Evolutionary conservation across 2,888 invertebrate genomes (phyloP).

Genomic region (Agrilus mali): DNA sequence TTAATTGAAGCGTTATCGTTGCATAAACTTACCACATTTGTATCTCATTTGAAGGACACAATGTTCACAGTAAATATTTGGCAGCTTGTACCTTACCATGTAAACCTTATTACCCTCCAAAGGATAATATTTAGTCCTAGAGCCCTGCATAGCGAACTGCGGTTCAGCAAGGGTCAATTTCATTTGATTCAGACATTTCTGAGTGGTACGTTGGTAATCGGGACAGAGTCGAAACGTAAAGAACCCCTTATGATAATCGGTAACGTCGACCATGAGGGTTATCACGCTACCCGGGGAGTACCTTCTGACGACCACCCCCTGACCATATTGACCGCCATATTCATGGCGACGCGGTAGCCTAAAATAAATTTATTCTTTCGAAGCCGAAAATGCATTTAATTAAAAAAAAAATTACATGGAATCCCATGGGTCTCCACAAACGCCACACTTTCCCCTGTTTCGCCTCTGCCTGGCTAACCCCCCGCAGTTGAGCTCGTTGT

Average conservation of each 20-base stretch:
- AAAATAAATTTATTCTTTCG: conserved; percentile 7
- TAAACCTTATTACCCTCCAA: conserved; percentile 68
- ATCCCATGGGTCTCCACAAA: conserved; percentile 81
- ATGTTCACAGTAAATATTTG: conserved; percentile 58
- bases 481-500: conserved; percentile 79
- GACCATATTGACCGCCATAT: conserved; percentile 70
- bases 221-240: conserved; percentile 78
- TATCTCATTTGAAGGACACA: conserved; percentile 86
- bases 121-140: conserved; percentile 54
- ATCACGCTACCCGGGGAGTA: conserved; percentile 57
- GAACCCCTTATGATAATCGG: conserved; percentile 76
- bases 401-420: conserved; percentile 25
- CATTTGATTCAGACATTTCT: conserved; percentile 66
- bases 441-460: conserved; percentile 75
- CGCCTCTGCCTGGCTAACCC: conserved; percentile 72
- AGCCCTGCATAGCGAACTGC: conserved; percentile 34
- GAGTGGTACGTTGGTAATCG: conserved; percentile 53
- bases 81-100: conserved; percentile 46
- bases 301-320: conserved; percentile 68
- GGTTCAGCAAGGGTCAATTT: conserved; percentile 42
- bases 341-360: conserved; percentile 64
- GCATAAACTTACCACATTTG: conserved; percentile 46
- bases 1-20: too few species aligned
- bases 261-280: conserved; percentile 65
- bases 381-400: background rate